Evolutionary conservation across 2,113 vertebrate species (phyloP), one percentile per base, ranked within the genome.

Genomic region (Alethe diademata): DNA sequence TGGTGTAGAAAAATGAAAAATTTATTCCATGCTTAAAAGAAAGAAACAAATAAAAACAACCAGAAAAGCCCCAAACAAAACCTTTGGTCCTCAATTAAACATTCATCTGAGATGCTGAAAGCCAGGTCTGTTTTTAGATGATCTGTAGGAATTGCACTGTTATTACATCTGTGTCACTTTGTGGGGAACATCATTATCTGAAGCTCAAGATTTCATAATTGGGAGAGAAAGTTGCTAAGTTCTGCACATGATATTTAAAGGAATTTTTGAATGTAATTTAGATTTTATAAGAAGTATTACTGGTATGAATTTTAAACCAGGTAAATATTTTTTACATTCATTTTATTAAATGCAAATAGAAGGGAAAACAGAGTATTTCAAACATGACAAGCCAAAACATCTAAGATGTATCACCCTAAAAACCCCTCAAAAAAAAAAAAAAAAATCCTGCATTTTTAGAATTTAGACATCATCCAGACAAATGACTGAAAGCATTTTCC

Each of bases 211-310:
- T 29, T 78, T 38, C 43, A 19, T 11, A 67, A 58, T 2, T 28
- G n/a, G 54, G 8, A 86, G 6, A 79, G 14, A 88, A 86, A 72
- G 20, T 33, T n/a, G 10, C 8, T 29, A 69, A 58, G 20, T 58
- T 88, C 36, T 70, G 42, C 11, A 43, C 9, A 14, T 43, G 14
- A 38, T 7, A 54, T 8, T 36, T 43, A 25, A 53, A 5, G 11
- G 15, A 48, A 51, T 33, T 69, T 60, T 33, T 38, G 4, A 26
- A 75, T 45, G 12, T 47, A 42, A 29, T 0, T 1, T 0, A 29
- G 1, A 38, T 35, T 89, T 87, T 42, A 29, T n/a, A 57, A 48
- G 14, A 8, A 5, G 3, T 36, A 23, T 80, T 54, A 71, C 12
- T 25, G 36, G 50, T 11, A 33, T 5, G 19, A 17, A 69, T 64